Evolutionary conservation across 1,140 invertebrate genomes (phyloP).

Genomic region (Brachionus asplanchnoidis): DNA sequence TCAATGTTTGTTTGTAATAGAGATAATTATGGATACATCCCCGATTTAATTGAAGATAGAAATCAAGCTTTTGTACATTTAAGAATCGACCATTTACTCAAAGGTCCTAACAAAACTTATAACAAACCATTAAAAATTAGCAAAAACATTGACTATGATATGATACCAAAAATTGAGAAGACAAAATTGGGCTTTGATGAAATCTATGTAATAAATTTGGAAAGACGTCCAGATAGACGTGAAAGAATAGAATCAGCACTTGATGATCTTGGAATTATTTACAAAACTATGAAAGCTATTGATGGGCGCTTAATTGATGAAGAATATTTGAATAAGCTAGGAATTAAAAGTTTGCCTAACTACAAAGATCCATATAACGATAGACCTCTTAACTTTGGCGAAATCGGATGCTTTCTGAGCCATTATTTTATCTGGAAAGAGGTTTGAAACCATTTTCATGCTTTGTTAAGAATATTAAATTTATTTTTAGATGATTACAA

Average conservation of each 20-base stretch:
- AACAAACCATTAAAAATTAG: background rate
- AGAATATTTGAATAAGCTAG: constrained; percentile 63
- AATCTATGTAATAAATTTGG: constrained; percentile 84
- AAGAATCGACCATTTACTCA: constrained; percentile 33
- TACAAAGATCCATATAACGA: constrained; percentile 86
- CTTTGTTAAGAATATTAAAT: no score
- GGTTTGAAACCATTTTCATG: constrained; percentile 29
- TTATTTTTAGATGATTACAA: constrained; percentile 62
- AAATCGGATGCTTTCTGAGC: constrained; percentile 92
- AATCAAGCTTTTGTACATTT: constrained; percentile 11
- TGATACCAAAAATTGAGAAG: background rate
- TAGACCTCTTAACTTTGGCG: constrained; percentile 84
- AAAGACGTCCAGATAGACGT: constrained; percentile 71
- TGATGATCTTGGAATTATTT: constrained; percentile 71
- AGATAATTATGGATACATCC: constrained; percentile 29
- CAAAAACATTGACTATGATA: background rate
- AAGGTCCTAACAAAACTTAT: constrained; percentile 38
- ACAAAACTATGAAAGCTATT: constrained; percentile 70
- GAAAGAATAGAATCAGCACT: constrained; percentile 73
- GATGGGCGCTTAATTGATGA: constrained; percentile 73
- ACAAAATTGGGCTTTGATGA: constrained; percentile 42
- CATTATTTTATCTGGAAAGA: constrained; percentile 84
- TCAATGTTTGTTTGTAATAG: constrained; percentile 27
- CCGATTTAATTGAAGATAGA: background rate
- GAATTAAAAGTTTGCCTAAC: constrained; percentile 70